Evolutionary conservation across 2,113 vertebrate species (phyloP).

Genomic region (Gymnorhina tibicen): DNA sequence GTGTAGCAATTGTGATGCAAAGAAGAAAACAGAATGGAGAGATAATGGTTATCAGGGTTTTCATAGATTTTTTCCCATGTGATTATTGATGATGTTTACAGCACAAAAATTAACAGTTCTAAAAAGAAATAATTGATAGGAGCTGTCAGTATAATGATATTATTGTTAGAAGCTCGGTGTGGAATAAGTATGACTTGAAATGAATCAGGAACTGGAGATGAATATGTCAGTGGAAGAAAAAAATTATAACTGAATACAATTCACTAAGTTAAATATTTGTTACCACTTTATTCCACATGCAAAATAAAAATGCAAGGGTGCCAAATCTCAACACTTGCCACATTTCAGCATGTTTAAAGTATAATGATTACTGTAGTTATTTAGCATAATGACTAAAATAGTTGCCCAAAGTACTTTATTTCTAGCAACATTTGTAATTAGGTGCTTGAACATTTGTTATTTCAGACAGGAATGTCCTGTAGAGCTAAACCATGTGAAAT

Average conservation of each 20-base stretch:
- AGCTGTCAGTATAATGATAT: background rate
- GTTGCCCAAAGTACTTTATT: slow-evolving; percentile 46
- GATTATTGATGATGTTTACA: background rate
- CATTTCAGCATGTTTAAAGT: slow-evolving; percentile 9
- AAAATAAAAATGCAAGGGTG: background rate
- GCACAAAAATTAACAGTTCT: background rate
- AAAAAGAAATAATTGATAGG: background rate
- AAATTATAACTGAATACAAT: background rate
- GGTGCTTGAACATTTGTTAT: slow-evolving; percentile 27
- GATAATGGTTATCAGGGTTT: background rate
- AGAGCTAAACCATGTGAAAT: background rate
- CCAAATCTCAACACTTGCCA: background rate
- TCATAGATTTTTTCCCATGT: background rate
- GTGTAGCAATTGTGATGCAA: background rate
- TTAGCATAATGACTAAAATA: slow-evolving; percentile 43
- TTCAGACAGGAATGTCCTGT: slow-evolving; percentile 44
- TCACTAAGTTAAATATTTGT: slow-evolving; percentile 16
- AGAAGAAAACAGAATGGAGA: background rate
- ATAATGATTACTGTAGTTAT: slow-evolving; percentile 22
- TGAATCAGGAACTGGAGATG: background rate
- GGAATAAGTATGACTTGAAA: background rate
- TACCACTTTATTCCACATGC: background rate
- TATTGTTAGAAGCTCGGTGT: background rate
- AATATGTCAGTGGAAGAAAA: background rate
- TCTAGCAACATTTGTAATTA: slow-evolving; percentile 50